These are phyloP conservation scores for Colletes latitarsis DNA, from an alignment of 1,140 invertebrate species.

Conservation along the genomic window DNA sequence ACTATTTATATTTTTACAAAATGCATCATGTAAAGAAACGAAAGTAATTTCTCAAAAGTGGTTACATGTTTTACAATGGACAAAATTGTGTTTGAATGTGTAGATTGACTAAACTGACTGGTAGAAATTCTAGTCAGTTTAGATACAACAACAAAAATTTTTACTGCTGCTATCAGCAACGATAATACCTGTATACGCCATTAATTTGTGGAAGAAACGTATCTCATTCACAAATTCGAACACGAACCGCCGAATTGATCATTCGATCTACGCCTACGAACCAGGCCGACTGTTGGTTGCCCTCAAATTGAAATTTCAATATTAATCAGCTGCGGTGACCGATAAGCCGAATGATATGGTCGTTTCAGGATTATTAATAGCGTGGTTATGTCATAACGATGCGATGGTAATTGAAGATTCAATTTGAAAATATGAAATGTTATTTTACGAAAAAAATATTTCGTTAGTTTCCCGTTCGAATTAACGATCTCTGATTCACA, in stretches of 20 bases:
- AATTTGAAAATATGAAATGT: not conserved
- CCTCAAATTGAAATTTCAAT: conserved; percentile 47
- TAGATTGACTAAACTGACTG: too few species aligned
- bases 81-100: too few species aligned
- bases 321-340: conserved; percentile 40
- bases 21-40: too few species aligned
- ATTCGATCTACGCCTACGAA: conserved; percentile 14
- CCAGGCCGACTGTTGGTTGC: conserved; percentile 13
- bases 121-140: too few species aligned
- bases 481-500: too few species aligned
- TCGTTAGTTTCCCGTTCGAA: not conserved
- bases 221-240: not conserved
- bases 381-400: conserved; percentile 1
- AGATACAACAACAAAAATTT: too few species aligned
- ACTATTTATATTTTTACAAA: too few species aligned
- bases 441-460: not conserved
- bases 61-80: too few species aligned
- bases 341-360: conserved; percentile 37
- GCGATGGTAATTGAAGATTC: not conserved
- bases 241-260: not conserved
- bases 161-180: too few species aligned
- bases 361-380: conserved; percentile 35
- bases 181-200: too few species aligned
- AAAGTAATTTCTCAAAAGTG: too few species aligned
- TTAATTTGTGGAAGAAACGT: too few species aligned